These are phyloP conservation scores for Sula dactylatra DNA, from an alignment of 2,113 vertebrate species.

Conservation along the genomic window DNA sequence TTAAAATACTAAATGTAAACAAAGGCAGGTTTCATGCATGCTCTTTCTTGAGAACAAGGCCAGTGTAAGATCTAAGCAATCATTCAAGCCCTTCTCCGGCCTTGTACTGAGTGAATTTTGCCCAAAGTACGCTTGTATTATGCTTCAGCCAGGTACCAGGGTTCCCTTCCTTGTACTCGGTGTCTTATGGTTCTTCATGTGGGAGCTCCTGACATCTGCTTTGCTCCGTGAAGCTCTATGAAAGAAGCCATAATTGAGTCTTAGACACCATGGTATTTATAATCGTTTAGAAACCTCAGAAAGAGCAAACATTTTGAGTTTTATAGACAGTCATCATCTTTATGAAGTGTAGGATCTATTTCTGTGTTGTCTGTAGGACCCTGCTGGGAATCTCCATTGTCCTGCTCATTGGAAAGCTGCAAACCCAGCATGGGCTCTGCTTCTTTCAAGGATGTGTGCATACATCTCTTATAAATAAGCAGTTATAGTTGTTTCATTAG, in stretches of 20 bases:
- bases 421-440: conserved; percentile 32
- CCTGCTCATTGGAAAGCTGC: not conserved
- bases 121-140: not conserved
- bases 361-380: not conserved
- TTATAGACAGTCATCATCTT: conserved; percentile 34
- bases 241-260: not conserved
- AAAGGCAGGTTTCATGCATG: not conserved
- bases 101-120: not conserved
- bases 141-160: not conserved
- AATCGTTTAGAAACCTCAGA: conserved; percentile 1
- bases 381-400: conserved; percentile 48
- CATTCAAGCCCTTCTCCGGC: not conserved
- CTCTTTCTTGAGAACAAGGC: not conserved
- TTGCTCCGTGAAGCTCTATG: not conserved
- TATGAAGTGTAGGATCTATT: conserved; percentile 31
- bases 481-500: conserved; percentile 31
- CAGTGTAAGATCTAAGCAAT: not conserved
- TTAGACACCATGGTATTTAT: not conserved
- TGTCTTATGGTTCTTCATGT: not conserved
- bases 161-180: not conserved
- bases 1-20: not conserved
- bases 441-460: not conserved
- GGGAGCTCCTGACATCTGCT: not conserved
- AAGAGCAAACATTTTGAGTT: not conserved
- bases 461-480: conserved; percentile 25